A percentile compares a stretch with the other conserved stretches of the same genome.
Conservation (phyloP, 2,888 invertebrate species). For the Conomelus anceps region DNA sequence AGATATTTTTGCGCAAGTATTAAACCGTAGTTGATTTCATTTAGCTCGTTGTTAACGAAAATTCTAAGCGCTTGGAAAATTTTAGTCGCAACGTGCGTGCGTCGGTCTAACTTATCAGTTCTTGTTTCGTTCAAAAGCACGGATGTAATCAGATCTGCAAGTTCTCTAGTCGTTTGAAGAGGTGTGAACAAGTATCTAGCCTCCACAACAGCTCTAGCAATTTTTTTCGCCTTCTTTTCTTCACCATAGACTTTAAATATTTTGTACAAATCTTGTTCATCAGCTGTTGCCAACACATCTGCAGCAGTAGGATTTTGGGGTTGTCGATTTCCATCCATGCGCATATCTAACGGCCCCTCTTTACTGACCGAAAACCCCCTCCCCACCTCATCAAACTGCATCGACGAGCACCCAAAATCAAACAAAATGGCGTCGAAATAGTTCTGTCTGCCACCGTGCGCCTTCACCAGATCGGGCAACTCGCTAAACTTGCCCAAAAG, state of each 20-base stretch:
- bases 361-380: slow-evolving; percentile 81
- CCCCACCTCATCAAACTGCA: slow-evolving; percentile 77
- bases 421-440: slow-evolving; percentile 82
- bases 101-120: slow-evolving; percentile 66
- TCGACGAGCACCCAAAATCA: slow-evolving; percentile 92
- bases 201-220: slow-evolving; percentile 81
- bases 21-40: slow-evolving; percentile 87
- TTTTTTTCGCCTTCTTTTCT: slow-evolving; percentile 77
- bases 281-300: slow-evolving; percentile 73
- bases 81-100: slow-evolving; percentile 79
- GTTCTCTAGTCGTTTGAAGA: slow-evolving; percentile 73
- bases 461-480: slow-evolving; percentile 58
- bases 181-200: slow-evolving; percentile 66
- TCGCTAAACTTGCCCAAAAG: slow-evolving; percentile 84
- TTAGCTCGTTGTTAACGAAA: slow-evolving; percentile 93
- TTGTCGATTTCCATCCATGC: slow-evolving; percentile 77
- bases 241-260: slow-evolving; percentile 90
- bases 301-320: slow-evolving; percentile 73
- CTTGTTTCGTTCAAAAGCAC: slow-evolving; percentile 52
- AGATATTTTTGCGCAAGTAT: slow-evolving; percentile 68
- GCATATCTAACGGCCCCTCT: slow-evolving; percentile 89
- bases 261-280: slow-evolving; percentile 68
- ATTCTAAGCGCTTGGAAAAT: slow-evolving; percentile 90
- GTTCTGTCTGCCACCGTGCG: slow-evolving; percentile 51
- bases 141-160: slow-evolving; percentile 65